phyloP scores from a whole-genome alignment of 2,113 vertebrate genomes.

The Ammodytes dubius region DNA sequence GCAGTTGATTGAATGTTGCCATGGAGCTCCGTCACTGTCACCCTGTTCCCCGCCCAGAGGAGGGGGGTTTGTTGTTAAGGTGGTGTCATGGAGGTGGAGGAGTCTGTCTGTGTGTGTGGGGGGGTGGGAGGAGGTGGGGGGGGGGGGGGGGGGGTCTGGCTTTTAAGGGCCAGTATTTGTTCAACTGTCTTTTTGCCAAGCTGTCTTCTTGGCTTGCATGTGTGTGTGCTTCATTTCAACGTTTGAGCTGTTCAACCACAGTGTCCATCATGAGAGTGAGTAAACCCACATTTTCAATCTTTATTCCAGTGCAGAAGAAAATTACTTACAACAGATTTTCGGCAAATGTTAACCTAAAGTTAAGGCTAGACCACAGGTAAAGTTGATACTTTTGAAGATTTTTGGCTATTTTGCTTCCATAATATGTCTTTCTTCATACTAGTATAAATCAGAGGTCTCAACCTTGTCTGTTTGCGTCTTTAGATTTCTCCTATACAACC shows the following conservation, averaged over 20 bases:
- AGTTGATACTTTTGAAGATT: too few relatives aligned
- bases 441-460: too few relatives aligned
- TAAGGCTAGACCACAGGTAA: too few relatives aligned
- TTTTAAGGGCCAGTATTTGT: slow-evolving; percentile 46
- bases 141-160: slow-evolving; percentile 8
- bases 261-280: slow-evolving; percentile 60
- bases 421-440: too few relatives aligned
- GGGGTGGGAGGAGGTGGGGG: too few relatives aligned
- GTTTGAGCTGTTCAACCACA: neutral
- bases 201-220: neutral
- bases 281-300: slow-evolving; percentile 20
- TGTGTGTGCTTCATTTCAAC: slow-evolving; percentile 17
- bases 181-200: slow-evolving; percentile 31
- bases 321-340: neutral
- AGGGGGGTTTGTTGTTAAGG: slow-evolving; percentile 11
- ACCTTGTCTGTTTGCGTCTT: too few relatives aligned
- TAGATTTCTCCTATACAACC: too few relatives aligned
- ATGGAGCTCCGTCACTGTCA: neutral
- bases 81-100: neutral
- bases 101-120: too few relatives aligned
- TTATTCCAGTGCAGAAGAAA: neutral
- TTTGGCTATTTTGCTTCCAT: too few relatives aligned
- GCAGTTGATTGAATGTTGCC: slow-evolving; percentile 11
- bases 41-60: neutral
- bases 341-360: neutral